Evolutionary conservation across 2,113 vertebrate genomes (phyloP).

Genomic region (Mastomys natalensis): DNA sequence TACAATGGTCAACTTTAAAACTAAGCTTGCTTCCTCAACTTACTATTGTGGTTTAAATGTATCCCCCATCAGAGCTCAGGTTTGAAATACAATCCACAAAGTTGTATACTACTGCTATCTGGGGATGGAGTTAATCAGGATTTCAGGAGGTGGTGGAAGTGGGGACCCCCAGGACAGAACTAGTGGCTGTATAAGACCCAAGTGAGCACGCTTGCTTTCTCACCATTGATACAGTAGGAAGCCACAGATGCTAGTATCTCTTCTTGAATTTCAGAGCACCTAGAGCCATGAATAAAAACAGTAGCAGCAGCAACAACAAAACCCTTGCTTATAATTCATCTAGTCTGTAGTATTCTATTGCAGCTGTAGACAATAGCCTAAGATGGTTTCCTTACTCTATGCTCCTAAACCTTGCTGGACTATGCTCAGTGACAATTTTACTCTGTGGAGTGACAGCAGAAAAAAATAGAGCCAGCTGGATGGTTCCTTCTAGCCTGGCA

Average conservation of each 20-base stretch:
- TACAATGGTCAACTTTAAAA: not conserved
- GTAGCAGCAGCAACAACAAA: not conserved
- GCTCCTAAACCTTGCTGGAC: not conserved
- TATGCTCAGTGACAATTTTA: not conserved
- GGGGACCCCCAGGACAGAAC: no score
- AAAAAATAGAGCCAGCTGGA: no score
- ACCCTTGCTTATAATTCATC: not conserved
- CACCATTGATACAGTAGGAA: not conserved
- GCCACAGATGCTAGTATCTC: not conserved
- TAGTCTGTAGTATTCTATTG: not conserved
- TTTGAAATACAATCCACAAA: not conserved
- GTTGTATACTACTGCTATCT: not conserved
- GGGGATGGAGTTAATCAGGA: not conserved
- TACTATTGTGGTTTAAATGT: not conserved
- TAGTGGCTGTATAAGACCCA: not conserved
- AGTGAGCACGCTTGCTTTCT: no score
- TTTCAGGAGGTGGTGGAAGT: not conserved
- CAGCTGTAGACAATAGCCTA: not conserved
- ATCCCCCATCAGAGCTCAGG: not conserved
- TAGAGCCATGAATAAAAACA: not conserved
- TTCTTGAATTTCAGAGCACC: not conserved
- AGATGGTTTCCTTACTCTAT: not conserved
- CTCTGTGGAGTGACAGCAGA: not conserved
- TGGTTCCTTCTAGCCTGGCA: not conserved
- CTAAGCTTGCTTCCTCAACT: not conserved